Percentiles rank a stretch among this genome's conserved stretches.
Conservation (phyloP, 2,113 vertebrate genomes). For the Chaetops frenatus region DNA sequence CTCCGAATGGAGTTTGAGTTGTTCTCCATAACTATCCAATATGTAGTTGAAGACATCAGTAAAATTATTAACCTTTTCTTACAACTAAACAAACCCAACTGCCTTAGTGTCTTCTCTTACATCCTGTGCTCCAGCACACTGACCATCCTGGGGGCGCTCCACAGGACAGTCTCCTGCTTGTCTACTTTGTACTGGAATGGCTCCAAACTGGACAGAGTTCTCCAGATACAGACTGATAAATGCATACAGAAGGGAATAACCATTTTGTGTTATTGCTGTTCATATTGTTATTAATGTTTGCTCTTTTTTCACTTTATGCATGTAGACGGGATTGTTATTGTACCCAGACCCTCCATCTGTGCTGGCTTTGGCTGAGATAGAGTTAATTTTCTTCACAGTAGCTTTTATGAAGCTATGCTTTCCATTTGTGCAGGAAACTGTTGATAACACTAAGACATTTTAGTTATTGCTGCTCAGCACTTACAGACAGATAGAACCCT, state of each 20-base stretch:
- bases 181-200: background rate
- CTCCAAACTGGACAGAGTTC: background rate
- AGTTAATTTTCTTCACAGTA: background rate
- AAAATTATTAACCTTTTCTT: background rate
- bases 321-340: too few relatives aligned
- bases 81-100: background rate
- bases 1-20: background rate
- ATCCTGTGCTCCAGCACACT: background rate
- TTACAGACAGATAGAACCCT: background rate
- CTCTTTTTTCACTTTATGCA: background rate
- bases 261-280: background rate
- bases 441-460: background rate
- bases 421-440: background rate
- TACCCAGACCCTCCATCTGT: background rate
- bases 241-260: background rate
- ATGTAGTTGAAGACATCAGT: background rate
- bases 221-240: background rate
- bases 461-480: background rate
- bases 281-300: background rate
- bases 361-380: background rate
- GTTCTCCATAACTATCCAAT: background rate
- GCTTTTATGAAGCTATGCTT: background rate
- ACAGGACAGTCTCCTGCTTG: background rate
- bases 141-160: background rate
- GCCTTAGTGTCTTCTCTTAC: background rate